phyloP scores from a whole-genome alignment of 2,797 vertebrate genomes.

The Rhinophrynus dorsalis region DNA sequence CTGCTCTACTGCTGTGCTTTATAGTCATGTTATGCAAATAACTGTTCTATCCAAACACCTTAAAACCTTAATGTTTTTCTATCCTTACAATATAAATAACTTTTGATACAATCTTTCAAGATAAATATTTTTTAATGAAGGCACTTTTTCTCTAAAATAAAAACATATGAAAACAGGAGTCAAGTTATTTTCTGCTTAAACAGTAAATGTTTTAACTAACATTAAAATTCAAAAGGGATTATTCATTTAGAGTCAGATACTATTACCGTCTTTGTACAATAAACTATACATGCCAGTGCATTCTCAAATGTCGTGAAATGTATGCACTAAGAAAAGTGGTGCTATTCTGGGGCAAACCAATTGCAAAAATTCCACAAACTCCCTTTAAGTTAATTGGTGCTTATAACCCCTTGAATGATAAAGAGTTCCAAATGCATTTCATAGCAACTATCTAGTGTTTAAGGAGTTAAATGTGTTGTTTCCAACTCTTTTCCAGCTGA shows the following conservation, averaged over 20 bases:
- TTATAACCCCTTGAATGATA: no score
- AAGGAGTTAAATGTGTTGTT: no score
- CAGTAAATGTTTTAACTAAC: slow-evolving; percentile 28
- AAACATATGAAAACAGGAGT: slow-evolving; percentile 14
- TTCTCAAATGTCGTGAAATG: background rate
- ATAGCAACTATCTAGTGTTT: no score
- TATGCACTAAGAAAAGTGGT: no score
- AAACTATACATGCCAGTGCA: background rate
- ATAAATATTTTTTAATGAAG: slow-evolving; percentile 37
- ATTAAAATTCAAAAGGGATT: slow-evolving; percentile 15
- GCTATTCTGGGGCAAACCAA: no score
- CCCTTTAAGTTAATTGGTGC: no score
- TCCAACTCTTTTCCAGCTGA: no score
- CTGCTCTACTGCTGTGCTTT: slow-evolving; percentile 33
- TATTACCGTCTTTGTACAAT: slow-evolving; percentile 10
- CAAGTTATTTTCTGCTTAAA: slow-evolving; percentile 15
- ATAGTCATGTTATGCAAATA: background rate
- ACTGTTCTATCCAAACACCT: slow-evolving; percentile 27
- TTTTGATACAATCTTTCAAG: slow-evolving; percentile 47
- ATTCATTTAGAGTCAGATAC: slow-evolving; percentile 11
- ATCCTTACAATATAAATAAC: slow-evolving; percentile 40
- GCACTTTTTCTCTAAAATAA: slow-evolving; percentile 8
- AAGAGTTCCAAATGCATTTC: no score
- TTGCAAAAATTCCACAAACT: no score
- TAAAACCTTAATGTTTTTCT: slow-evolving; percentile 35